A percentile compares a stretch with the other conserved stretches of the same genome.
phyloP scores from a whole-genome alignment of 2,888 invertebrate genomes.

The Tipula unca region DNA sequence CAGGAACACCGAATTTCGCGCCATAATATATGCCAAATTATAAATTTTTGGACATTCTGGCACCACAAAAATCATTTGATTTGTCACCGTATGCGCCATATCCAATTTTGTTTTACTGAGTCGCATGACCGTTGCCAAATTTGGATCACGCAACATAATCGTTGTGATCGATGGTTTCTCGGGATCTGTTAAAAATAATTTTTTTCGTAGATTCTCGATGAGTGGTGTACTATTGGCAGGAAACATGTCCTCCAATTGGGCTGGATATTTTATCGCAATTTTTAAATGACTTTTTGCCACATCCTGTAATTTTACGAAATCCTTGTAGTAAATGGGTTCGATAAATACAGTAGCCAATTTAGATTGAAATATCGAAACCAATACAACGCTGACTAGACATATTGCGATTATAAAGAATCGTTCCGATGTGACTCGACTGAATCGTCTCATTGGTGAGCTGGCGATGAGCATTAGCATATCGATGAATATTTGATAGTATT shows the following conservation, averaged over 20 bases:
- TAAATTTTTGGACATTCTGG: conserved; percentile 40
- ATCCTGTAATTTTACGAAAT: conserved; percentile 38
- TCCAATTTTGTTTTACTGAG: conserved; percentile 32
- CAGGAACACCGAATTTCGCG: conserved; percentile 34
- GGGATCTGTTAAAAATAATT: conserved; percentile 32
- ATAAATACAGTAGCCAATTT: conserved; percentile 41
- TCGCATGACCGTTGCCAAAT: conserved; percentile 35
- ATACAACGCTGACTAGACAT: conserved; percentile 38
- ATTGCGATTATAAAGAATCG: conserved; percentile 38
- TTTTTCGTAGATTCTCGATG: conserved; percentile 33
- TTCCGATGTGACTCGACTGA: conserved; percentile 38
- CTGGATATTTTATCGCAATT: conserved; percentile 38
- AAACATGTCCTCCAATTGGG: conserved; percentile 40
- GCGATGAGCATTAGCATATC: conserved; percentile 39
- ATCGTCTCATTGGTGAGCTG: conserved; percentile 33
- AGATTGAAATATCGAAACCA: conserved; percentile 41
- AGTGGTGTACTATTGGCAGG: conserved; percentile 34
- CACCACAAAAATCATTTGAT: conserved; percentile 35
- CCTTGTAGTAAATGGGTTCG: conserved; percentile 38
- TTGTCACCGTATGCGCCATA: conserved; percentile 34
- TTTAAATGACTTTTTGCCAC: conserved; percentile 34
- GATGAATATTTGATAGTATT: conserved; percentile 30
- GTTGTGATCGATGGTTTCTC: conserved; percentile 33
- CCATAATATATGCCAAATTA: conserved; percentile 36
- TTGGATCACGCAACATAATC: conserved; percentile 29